Evolutionary conservation across 2,888 invertebrate species (phyloP).

Genomic region (Dorcus hopei): DNA sequence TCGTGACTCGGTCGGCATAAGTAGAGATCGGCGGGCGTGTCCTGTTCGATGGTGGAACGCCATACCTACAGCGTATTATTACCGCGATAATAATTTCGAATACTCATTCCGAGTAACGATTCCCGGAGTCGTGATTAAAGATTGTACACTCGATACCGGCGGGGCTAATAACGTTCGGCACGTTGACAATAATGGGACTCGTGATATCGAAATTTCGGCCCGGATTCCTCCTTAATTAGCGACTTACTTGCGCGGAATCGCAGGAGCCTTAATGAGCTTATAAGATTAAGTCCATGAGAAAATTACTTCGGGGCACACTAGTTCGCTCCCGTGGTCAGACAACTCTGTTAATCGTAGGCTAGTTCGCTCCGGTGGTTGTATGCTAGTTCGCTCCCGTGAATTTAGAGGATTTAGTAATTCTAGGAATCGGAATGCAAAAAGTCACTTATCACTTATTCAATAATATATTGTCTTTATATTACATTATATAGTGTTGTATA

Average conservation of each 20-base stretch:
- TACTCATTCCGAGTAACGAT: slow-evolving; percentile 40
- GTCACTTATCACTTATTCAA: no score
- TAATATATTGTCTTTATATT: no score
- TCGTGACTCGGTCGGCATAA: slow-evolving; percentile 29
- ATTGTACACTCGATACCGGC: slow-evolving; percentile 20
- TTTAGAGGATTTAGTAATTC: no score
- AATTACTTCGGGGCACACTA: neutral
- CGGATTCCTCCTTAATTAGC: no score
- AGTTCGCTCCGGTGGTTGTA: no score
- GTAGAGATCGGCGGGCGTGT: slow-evolving; percentile 34
- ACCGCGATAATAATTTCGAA: slow-evolving; percentile 44
- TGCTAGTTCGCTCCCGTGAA: no score
- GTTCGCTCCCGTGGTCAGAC: no score
- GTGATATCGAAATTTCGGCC: neutral
- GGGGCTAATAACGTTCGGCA: slow-evolving; percentile 8
- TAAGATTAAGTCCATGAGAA: neutral
- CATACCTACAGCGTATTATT: slow-evolving; percentile 34
- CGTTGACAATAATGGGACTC: neutral
- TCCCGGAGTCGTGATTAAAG: slow-evolving; percentile 39
- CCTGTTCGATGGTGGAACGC: slow-evolving; percentile 26
- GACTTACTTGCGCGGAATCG: no score
- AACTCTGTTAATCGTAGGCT: no score
- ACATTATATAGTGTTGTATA: no score
- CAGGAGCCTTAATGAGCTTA: no score
- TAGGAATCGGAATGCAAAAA: no score